Evolutionary conservation across 2,113 vertebrate species (phyloP).

Genomic region (Petrocephalus microphthalmus): DNA sequence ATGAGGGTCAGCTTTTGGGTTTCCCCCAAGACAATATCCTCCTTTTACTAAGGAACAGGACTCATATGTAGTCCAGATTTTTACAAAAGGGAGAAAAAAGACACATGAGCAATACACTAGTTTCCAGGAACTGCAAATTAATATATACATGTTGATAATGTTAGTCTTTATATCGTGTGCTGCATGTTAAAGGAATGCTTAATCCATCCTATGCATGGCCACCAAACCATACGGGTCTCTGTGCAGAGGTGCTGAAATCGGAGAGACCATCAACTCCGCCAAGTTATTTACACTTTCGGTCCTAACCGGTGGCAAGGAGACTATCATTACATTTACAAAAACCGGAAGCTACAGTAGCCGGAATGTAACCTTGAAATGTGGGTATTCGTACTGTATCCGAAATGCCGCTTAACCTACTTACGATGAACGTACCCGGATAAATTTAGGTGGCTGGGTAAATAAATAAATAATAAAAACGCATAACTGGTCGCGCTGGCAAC

Average conservation of each 20-base stretch:
- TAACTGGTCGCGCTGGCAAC: not conserved
- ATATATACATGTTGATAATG: not conserved
- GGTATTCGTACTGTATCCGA: not conserved
- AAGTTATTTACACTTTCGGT: not conserved
- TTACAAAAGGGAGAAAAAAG: not conserved
- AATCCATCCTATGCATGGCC: not conserved
- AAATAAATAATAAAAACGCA: conserved; percentile 4
- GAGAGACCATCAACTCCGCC: not conserved
- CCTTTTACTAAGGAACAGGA: not conserved
- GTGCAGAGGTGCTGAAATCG: not conserved
- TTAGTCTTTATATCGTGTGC: not conserved
- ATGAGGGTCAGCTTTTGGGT: not conserved
- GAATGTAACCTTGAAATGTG: conserved; percentile 5
- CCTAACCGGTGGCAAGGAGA: not conserved
- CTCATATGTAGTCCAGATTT: not conserved
- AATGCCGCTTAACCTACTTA: conserved; percentile 10
- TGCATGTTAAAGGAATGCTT: not conserved
- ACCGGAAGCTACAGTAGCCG: not conserved
- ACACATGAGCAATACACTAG: not conserved
- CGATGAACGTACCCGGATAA: not conserved
- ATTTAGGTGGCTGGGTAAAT: conserved; percentile 5
- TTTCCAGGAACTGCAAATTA: not conserved
- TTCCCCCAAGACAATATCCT: not conserved
- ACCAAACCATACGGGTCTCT: not conserved
- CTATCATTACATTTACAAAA: not conserved